Evolutionary conservation across 2,888 invertebrate genomes (phyloP).

Genomic region (Bugula neritina): DNA sequence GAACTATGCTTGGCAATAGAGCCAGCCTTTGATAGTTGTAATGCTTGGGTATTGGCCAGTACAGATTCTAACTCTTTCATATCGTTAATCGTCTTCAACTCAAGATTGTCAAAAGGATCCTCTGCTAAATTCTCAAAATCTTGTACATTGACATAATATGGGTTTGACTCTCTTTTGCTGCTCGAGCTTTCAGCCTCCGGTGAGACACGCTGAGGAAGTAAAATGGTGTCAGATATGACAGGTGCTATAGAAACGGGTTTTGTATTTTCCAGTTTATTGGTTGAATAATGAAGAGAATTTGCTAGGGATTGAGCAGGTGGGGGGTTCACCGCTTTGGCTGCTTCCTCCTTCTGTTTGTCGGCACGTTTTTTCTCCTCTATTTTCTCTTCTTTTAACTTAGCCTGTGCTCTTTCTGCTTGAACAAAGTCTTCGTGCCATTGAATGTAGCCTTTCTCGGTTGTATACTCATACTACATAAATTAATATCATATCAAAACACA

Average conservation of each 20-base stretch:
- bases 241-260: background rate
- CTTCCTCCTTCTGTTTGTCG: background rate
- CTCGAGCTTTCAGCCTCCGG: background rate
- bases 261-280: background rate
- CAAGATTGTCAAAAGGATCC: slow-evolving; percentile 87
- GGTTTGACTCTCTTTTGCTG: background rate
- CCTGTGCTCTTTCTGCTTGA: background rate
- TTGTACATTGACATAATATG: slow-evolving; percentile 55
- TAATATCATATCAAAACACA: too few relatives aligned
- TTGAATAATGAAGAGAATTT: too few relatives aligned
- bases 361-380: background rate
- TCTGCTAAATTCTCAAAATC: slow-evolving; percentile 82
- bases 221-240: background rate
- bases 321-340: too few relatives aligned
- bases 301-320: too few relatives aligned
- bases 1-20: background rate
- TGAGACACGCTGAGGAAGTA: slow-evolving; percentile 5
- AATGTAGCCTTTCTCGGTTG: background rate
- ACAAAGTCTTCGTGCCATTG: background rate
- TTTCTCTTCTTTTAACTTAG: background rate
- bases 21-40: background rate
- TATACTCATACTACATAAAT: slow-evolving; percentile 15
- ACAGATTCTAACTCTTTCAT: slow-evolving; percentile 71
- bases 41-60: background rate
- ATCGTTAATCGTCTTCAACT: slow-evolving; percentile 84